Conservation (phyloP, 2,797 vertebrate genomes). For the Toxotes lorentzi region DNA sequence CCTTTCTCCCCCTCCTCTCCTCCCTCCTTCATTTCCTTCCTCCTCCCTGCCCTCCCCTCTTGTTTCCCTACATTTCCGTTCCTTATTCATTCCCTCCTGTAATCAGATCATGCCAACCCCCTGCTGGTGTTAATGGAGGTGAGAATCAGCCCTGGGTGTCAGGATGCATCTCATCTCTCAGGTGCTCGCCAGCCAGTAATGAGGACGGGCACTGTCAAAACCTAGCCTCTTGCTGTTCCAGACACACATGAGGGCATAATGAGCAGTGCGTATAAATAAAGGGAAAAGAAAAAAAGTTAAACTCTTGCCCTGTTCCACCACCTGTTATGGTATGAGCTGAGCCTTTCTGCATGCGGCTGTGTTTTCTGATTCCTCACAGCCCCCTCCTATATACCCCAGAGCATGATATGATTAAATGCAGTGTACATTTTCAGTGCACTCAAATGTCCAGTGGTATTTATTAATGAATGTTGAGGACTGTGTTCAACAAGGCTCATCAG, state of each 20-base stretch:
- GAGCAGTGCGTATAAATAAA: slow-evolving; percentile 73
- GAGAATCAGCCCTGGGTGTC: slow-evolving; percentile 83
- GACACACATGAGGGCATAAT: slow-evolving; percentile 77
- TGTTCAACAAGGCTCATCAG: slow-evolving; percentile 50
- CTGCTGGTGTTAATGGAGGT: slow-evolving; percentile 86
- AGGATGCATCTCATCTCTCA: slow-evolving; percentile 86
- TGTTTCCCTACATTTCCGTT: slow-evolving; percentile 55
- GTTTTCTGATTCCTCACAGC: slow-evolving; percentile 35
- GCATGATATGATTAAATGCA: slow-evolving; percentile 37
- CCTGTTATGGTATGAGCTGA: slow-evolving; percentile 72
- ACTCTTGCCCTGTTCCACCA: slow-evolving; percentile 62
- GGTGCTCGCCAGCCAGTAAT: slow-evolving; percentile 83
- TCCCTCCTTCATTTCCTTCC: slow-evolving; percentile 3
- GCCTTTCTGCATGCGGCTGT: slow-evolving; percentile 41
- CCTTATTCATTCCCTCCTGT: slow-evolving; percentile 70
- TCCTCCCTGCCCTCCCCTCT: slow-evolving; percentile 49
- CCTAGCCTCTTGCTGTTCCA: slow-evolving; percentile 67
- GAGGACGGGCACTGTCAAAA: slow-evolving; percentile 83
- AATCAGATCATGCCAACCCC: slow-evolving; percentile 82
- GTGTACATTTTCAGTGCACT: slow-evolving; percentile 8
- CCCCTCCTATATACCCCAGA: slow-evolving; percentile 2
- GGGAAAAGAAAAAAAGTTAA: slow-evolving; percentile 51
- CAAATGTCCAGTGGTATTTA: slow-evolving; percentile 38
- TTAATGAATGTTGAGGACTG: slow-evolving; percentile 44
- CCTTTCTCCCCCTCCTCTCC: slow-evolving; percentile 25